phyloP scores from a whole-genome alignment of 1,140 invertebrate species.

The Micrasema minimum region DNA sequence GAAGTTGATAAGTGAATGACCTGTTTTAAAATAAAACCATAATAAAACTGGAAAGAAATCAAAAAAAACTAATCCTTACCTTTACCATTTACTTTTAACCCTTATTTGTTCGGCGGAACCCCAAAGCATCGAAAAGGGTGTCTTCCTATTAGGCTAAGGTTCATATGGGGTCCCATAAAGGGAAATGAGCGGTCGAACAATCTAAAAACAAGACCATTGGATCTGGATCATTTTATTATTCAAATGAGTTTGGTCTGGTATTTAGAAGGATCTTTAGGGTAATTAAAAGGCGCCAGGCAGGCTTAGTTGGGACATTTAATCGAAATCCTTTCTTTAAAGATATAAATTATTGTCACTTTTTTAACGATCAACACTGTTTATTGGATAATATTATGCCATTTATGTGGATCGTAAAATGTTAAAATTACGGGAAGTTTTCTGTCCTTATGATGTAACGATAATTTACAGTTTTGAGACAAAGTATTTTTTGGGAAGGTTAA shows the following conservation, averaged over 20 bases:
- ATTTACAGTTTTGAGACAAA: too few relatives aligned
- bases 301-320: slow-evolving; percentile 7
- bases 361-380: too few relatives aligned
- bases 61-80: too few relatives aligned
- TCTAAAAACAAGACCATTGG: slow-evolving; percentile 44
- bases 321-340: slow-evolving; percentile 6
- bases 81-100: neutral
- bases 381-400: too few relatives aligned
- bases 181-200: slow-evolving; percentile 36
- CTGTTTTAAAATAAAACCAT: too few relatives aligned
- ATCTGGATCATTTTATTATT: slow-evolving; percentile 47
- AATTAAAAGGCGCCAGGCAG: slow-evolving; percentile 39
- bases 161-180: slow-evolving; percentile 8
- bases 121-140: slow-evolving; percentile 46
- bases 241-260: slow-evolving; percentile 50
- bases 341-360: neutral
- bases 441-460: too few relatives aligned
- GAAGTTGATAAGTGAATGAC: too few relatives aligned
- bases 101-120: slow-evolving; percentile 48
- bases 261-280: slow-evolving; percentile 47
- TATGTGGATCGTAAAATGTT: too few relatives aligned
- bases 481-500: too few relatives aligned
- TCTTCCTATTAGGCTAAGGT: slow-evolving; percentile 40
- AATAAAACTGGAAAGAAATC: too few relatives aligned
- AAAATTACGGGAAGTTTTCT: too few relatives aligned